These are phyloP conservation scores for Crotalus tigris DNA, from an alignment of 2,113 vertebrate species.

Conservation along the genomic window DNA sequence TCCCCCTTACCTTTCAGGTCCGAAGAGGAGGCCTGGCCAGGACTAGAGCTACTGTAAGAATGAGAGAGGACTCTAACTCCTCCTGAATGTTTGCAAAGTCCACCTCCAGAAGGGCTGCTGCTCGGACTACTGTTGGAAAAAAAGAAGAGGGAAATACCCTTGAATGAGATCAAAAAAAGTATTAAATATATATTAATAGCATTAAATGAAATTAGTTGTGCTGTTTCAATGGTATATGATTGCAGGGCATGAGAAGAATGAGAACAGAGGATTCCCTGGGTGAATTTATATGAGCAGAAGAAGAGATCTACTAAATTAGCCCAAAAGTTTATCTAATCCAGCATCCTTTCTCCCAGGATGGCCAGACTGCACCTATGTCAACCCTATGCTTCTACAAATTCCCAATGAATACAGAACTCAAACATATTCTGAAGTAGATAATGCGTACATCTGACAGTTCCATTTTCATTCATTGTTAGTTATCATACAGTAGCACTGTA, in stretches of 20 bases:
- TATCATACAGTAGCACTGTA: background rate
- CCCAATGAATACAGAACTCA: background rate
- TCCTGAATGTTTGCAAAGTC: constrained; percentile 44
- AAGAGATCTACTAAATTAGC: background rate
- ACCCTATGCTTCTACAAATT: background rate
- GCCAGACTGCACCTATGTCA: background rate
- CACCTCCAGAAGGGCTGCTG: constrained; percentile 41
- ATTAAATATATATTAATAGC: background rate
- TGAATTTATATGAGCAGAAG: background rate
- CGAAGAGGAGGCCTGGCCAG: constrained; percentile 38
- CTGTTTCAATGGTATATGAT: background rate
- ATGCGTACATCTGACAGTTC: background rate
- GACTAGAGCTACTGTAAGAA: constrained; percentile 46
- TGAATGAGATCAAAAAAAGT: background rate
- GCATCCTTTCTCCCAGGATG: background rate
- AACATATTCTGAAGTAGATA: background rate
- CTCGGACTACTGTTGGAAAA: constrained; percentile 34
- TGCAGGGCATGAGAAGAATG: background rate
- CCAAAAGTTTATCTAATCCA: background rate
- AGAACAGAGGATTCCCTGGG: background rate
- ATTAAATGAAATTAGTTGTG: background rate
- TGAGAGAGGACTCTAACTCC: constrained; percentile 51
- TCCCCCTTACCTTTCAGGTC: constrained; percentile 59
- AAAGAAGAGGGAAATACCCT: background rate
- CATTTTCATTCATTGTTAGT: background rate